Conservation (phyloP, 2,797 vertebrate genomes). For the Zenarchopterus dispar region DNA sequence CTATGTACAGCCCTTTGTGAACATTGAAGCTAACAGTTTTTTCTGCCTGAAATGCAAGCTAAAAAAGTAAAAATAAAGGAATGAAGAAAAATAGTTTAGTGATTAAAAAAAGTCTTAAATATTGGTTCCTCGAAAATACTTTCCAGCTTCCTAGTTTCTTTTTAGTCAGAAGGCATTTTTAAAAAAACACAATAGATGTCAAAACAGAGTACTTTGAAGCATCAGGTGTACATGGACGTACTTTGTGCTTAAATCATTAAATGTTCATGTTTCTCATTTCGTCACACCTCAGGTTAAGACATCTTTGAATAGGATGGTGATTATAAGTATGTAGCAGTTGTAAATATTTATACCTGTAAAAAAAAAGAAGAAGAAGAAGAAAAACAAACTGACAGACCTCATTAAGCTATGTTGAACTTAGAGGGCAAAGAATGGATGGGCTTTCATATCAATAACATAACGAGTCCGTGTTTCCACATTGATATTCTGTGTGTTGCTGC, state of each 20-base stretch:
- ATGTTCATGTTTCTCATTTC: constrained; percentile 53
- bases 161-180: constrained; percentile 14
- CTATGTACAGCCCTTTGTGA: no score
- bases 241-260: constrained; percentile 54
- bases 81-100: no score
- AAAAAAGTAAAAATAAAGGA: neutral
- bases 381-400: constrained; percentile 37
- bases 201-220: constrained; percentile 41
- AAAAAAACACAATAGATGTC: constrained; percentile 21
- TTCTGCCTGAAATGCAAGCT: no score
- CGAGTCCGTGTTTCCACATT: constrained; percentile 54
- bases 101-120: no score
- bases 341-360: constrained; percentile 71
- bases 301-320: constrained; percentile 54
- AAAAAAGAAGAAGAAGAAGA: neutral
- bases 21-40: no score
- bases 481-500: constrained; percentile 59
- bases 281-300: constrained; percentile 64
- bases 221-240: constrained; percentile 59
- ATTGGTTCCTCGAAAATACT: neutral
- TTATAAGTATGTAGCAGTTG: constrained; percentile 58
- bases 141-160: constrained; percentile 2
- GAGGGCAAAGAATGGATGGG: constrained; percentile 60
- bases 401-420: constrained; percentile 61
- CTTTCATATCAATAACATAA: constrained; percentile 62